These are phyloP conservation scores for Nothobranchius furzeri DNA, from an alignment of 2,113 vertebrate species.

Conservation along the genomic window DNA sequence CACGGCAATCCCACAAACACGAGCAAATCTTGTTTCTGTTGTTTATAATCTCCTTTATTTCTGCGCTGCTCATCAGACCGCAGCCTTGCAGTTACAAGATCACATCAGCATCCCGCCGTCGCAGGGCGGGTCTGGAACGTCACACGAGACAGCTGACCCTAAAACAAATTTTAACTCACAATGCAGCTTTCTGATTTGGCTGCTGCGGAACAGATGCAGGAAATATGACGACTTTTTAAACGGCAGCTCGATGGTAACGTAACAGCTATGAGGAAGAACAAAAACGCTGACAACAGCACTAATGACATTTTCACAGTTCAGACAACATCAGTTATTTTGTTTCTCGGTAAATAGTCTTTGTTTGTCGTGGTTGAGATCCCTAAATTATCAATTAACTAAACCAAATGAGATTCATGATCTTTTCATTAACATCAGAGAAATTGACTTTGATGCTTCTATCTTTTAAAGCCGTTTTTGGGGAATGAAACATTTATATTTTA, in stretches of 20 bases:
- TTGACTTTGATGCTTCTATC: too few relatives aligned
- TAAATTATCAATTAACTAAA: too few relatives aligned
- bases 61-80: constrained; percentile 21
- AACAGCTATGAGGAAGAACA: constrained; percentile 12
- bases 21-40: constrained; percentile 19
- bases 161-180: not conserved
- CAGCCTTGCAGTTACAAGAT: constrained; percentile 15
- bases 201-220: not conserved
- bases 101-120: constrained; percentile 3
- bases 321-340: constrained; percentile 11
- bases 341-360: not conserved
- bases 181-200: not conserved
- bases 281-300: constrained; percentile 9
- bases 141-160: constrained; percentile 7
- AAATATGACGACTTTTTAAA: constrained; percentile 4
- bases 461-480: too few relatives aligned
- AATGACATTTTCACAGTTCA: constrained; percentile 22
- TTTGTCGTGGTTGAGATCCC: not conserved
- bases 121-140: not conserved
- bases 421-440: too few relatives aligned
- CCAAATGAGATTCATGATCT: too few relatives aligned
- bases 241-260: constrained; percentile 10
- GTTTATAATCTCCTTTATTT: constrained; percentile 31
- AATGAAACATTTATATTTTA: too few relatives aligned
- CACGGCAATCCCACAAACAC: too few relatives aligned